Base-by-base conservation (phyloP, 2,113 vertebrate genomes). In the Brienomyrus longianalis region DNA sequence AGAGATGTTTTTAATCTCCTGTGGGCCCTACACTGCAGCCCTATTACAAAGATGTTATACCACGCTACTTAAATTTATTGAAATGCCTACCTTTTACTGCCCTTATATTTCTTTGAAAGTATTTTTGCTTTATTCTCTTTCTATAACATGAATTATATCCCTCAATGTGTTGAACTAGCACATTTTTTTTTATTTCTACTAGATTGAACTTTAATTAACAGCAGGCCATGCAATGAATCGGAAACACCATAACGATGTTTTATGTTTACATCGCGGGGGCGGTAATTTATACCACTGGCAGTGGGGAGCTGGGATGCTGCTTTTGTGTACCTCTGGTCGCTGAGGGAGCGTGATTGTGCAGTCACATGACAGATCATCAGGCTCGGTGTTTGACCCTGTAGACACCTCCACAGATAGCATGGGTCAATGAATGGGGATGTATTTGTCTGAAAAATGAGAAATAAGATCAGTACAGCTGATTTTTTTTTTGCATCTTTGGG, bases 201-300 rank as follows among this genome's bases (percentile, higher is more conserved):
- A 86, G 85, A 86, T 52, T 86, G 85, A 86, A 86, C 85, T 86
- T 86, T 86, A 86, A 86, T 86, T 86, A 86, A 86, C 85, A 86
- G 50, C 45, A 54, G 85, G 50, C 48, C 50, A 31, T n/a, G n/a
- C 85, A 50, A 52, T 86, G 85, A 86, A 86, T 86, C 7, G 85
- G 85, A 86, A 86, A 52, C 85, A n/a, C 50, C 50, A 52, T 86
- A 52, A 52, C 13, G 48, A 52, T 48, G 85, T 86, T 86, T 86
- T 86, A 52, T 47, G 50, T 52, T 31, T 52, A 31, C 50, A 47
- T 86, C 85, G 23, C 27, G 23, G 85, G 85, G 47, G 50, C 15
- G 27, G 85, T 86, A 86, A 86, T 86, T 54, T 52, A 86, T 52
- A 86, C 11, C 2, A 4, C 27, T n/a, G 11, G n/a, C 23, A n/a